Evolutionary conservation across 2,113 vertebrate species (phyloP).

Genomic region (Ovibos moschatus): DNA sequence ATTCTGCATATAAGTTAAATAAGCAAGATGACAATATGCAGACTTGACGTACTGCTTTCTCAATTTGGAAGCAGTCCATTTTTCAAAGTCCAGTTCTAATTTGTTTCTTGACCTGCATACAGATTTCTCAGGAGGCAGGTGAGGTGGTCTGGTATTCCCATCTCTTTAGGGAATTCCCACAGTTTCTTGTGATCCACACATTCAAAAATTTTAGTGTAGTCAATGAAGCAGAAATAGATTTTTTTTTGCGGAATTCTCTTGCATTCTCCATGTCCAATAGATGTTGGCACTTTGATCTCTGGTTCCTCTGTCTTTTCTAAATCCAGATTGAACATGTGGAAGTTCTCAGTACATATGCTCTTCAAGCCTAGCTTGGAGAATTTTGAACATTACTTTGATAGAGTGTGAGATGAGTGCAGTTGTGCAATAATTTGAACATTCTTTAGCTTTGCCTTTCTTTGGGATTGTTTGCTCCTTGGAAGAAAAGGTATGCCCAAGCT

Average conservation of each 20-base stretch:
- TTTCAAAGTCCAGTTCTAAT: background rate
- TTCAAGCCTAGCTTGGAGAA: background rate
- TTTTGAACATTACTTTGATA: background rate
- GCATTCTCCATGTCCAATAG: background rate
- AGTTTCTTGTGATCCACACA: background rate
- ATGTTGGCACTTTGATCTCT: background rate
- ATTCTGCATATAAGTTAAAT: background rate
- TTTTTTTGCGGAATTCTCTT: background rate
- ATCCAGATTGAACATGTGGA: background rate
- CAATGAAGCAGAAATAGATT: background rate
- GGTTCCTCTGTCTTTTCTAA: background rate
- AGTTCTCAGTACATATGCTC: background rate
- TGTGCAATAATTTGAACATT: background rate
- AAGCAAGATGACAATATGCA: background rate
- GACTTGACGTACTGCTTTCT: background rate
- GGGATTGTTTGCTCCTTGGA: background rate
- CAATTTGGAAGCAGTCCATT: background rate
- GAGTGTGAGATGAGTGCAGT: background rate
- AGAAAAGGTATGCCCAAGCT: background rate
- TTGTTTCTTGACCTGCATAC: background rate
- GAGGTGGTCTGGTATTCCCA: background rate
- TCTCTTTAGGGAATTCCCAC: background rate
- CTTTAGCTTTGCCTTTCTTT: background rate
- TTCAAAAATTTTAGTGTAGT: background rate
- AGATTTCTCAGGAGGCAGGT: background rate